A percentile compares a stretch with the other conserved stretches of the same genome.
Conservation (phyloP, 1,140 invertebrate species). For the Monomorium pharaonis region DNA sequence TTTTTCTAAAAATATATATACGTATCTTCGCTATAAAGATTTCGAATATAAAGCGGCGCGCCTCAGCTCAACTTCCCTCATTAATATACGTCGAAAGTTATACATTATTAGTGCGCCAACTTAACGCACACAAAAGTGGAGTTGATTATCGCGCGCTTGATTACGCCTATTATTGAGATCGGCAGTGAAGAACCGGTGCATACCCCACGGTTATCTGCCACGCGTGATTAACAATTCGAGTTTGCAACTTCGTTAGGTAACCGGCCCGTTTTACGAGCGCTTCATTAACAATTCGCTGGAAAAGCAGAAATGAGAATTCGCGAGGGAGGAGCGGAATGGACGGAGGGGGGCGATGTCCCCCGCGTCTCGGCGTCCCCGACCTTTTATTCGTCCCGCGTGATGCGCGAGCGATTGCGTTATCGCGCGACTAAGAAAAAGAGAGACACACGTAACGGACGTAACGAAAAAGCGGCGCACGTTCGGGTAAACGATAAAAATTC, state of each 20-base stretch:
- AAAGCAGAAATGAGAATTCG: not conserved
- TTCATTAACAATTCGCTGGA: not conserved
- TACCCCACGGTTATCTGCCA: not conserved
- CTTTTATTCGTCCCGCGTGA: not conserved
- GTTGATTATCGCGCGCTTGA: constrained; percentile 38
- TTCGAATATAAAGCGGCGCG: not conserved
- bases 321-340: not conserved
- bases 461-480: not conserved
- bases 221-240: constrained; percentile 29
- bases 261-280: not conserved
- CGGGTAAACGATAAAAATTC: constrained; percentile 19
- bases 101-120: not conserved
- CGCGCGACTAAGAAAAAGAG: not conserved
- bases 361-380: not conserved
- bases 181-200: not conserved
- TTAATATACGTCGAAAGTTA: constrained; percentile 31
- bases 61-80: constrained; percentile 7
- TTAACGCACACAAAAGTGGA: constrained; percentile 30
- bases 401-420: not conserved
- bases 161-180: not conserved
- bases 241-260: not conserved
- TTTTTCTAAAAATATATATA: not conserved
- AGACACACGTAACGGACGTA: not conserved
- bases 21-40: not conserved
- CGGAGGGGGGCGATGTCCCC: not conserved